A percentile compares a stretch with the other conserved stretches of the same genome.
Evolutionary conservation across 2,113 vertebrate genomes (phyloP).

Genomic region (Epinephelus fuscoguttatus): DNA sequence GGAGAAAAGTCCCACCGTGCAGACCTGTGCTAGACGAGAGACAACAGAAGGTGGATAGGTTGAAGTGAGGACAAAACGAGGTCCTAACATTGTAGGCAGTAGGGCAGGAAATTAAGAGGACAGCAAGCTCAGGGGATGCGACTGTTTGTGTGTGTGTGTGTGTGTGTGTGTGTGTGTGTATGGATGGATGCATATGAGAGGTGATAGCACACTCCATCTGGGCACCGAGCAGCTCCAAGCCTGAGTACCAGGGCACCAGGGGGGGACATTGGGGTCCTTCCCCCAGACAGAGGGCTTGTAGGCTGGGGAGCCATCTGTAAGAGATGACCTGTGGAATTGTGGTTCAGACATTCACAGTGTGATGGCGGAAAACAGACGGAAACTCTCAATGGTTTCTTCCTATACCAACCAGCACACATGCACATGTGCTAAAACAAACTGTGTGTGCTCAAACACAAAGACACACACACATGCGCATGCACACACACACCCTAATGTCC

Average conservation of each 20-base stretch:
- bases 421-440: slow-evolving; percentile 15
- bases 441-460: slow-evolving; percentile 10
- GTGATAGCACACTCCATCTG: slow-evolving; percentile 74
- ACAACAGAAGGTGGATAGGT: slow-evolving; percentile 74
- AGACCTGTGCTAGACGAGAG: slow-evolving; percentile 45
- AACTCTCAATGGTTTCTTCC: slow-evolving; percentile 49
- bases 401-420: slow-evolving; percentile 11
- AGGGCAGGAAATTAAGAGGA: slow-evolving; percentile 57
- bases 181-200: slow-evolving; percentile 39
- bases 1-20: slow-evolving; percentile 27
- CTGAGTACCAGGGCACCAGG: slow-evolving; percentile 43
- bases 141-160: slow-evolving; percentile 6
- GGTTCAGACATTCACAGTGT: slow-evolving; percentile 75
- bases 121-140: slow-evolving; percentile 46
- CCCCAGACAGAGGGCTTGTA: slow-evolving; percentile 62
- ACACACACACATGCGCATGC: not conserved
- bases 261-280: slow-evolving; percentile 38
- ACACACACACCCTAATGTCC: not conserved
- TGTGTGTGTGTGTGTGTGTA: slow-evolving; percentile 18
- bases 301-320: slow-evolving; percentile 77
- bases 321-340: slow-evolving; percentile 70
- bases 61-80: slow-evolving; percentile 68
- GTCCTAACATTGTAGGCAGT: slow-evolving; percentile 45
- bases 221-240: slow-evolving; percentile 56
- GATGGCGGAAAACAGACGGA: slow-evolving; percentile 70